These are phyloP conservation scores for Drosophila mercatorum DNA, from an alignment of 2,888 invertebrate genomes.

Conservation along the genomic window DNA sequence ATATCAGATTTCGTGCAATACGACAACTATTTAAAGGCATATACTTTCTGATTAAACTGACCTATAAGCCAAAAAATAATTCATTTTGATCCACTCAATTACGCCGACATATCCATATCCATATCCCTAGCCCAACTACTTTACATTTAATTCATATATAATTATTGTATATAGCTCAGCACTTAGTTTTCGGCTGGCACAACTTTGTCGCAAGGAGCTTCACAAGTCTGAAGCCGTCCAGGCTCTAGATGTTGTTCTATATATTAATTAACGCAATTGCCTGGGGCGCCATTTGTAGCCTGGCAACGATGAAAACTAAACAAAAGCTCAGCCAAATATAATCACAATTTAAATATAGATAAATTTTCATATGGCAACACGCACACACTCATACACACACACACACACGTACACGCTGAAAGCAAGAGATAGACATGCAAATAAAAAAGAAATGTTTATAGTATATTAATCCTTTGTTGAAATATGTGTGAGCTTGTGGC, in stretches of 20 bases:
- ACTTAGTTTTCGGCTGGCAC: slow-evolving; percentile 1
- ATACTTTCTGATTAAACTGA: no score
- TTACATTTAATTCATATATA: neutral
- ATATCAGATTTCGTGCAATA: no score
- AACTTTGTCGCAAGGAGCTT: neutral
- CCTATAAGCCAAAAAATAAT: neutral
- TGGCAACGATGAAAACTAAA: slow-evolving; percentile 52
- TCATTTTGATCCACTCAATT: neutral
- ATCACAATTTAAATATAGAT: slow-evolving; percentile 63
- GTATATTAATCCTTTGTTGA: slow-evolving; percentile 67
- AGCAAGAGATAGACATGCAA: slow-evolving; percentile 5
- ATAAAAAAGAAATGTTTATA: slow-evolving; percentile 27
- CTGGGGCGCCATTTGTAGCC: slow-evolving; percentile 61
- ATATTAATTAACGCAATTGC: slow-evolving; percentile 63
- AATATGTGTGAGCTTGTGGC: slow-evolving; percentile 46
- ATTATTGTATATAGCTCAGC: neutral
- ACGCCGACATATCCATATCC: neutral
- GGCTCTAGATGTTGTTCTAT: slow-evolving; percentile 33
- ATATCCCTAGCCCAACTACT: neutral
- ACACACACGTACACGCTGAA: neutral
- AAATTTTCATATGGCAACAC: slow-evolving; percentile 43
- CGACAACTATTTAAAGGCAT: no score
- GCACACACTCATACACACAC: slow-evolving; percentile 17
- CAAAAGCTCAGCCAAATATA: slow-evolving; percentile 44
- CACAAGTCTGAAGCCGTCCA: neutral